A percentile compares a stretch with the other conserved stretches of the same genome.
phyloP scores from a whole-genome alignment of 2,797 vertebrate genomes.

The Centropyge bicolor region DNA sequence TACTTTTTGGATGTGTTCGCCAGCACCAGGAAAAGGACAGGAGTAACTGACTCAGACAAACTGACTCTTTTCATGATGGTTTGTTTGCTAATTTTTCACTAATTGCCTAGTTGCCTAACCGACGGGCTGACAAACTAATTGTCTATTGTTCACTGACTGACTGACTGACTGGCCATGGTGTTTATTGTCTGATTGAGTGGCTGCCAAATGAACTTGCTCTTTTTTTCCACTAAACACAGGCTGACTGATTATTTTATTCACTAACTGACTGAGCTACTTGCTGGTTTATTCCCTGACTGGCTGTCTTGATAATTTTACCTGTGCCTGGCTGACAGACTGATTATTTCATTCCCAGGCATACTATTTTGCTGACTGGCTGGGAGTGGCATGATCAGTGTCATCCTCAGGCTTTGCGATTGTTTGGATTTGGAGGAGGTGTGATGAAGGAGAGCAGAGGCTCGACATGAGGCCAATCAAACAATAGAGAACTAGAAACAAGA shows the following conservation, averaged over 20 bases:
- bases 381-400: constrained; percentile 71
- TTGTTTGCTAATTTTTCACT: not conserved
- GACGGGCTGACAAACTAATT: not conserved
- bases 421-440: constrained; percentile 8
- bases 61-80: not conserved
- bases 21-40: constrained; percentile 14
- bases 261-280: not conserved
- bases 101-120: not conserved
- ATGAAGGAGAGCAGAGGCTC: constrained; percentile 4
- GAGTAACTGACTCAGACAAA: not conserved
- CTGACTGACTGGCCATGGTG: not conserved
- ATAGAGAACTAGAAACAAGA: not conserved
- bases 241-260: not conserved
- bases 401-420: constrained; percentile 67
- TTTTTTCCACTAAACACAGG: constrained; percentile 9
- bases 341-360: not conserved
- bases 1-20: constrained; percentile 5
- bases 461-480: not conserved
- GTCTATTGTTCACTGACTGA: constrained; percentile 36
- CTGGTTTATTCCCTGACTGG: constrained; percentile 5
- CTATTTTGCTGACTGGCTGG: constrained; percentile 52
- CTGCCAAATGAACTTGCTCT: not conserved
- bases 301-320: not conserved
- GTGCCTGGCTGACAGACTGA: not conserved
- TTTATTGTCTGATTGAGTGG: constrained; percentile 45